Evolutionary conservation across 2,888 invertebrate genomes (phyloP), one percentile per base, ranked within the genome.

Genomic region (Drosophila suboccidentalis): DNA sequence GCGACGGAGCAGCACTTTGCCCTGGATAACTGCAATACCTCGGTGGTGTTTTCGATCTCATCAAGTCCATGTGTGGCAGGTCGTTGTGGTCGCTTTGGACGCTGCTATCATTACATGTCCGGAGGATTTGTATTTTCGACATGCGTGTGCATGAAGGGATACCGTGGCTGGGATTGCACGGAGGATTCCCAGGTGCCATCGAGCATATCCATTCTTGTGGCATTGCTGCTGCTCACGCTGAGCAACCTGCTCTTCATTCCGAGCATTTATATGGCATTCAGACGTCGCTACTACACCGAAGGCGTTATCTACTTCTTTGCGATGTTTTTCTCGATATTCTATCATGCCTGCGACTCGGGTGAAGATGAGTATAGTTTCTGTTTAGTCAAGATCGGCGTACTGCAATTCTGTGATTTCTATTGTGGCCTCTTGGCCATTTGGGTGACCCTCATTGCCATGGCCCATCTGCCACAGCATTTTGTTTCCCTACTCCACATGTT

Each of bases 341-440:
- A 98, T 93, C 98, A 98, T 92, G 97, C 97, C 0, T 98, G 98
- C 91, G 98, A 98, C 90, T 96, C 96, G 0, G 96, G 96, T 0
- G 95, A 95, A 50, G 96, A 97, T 66, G 93, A 95, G 74, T 96
- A 96, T 77, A 95, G 95, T 57, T 95, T 96, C 90, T 98, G 98
- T 92, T 94, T 98, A 68, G 94, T 96, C 68, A 94, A 95, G 82
- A 94, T 96, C 67, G 94, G 95, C 57, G 96, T 97, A 0, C 93
- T 98, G 41, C 97, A 97, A 89, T 98, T 97, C 90, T 96, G 96
- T 38, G 98, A 98, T 91, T 98, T 98, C 91, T 97, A 96, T 91
- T 96, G 96, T 78, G 97, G 97, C 0, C 93, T 98, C 1, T 93
- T 97, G 87, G 96, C 97, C 0, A 97, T 98, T 87, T 98, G 97